Conservation (phyloP, 2,888 invertebrate species). For the Andrena fulva region DNA sequence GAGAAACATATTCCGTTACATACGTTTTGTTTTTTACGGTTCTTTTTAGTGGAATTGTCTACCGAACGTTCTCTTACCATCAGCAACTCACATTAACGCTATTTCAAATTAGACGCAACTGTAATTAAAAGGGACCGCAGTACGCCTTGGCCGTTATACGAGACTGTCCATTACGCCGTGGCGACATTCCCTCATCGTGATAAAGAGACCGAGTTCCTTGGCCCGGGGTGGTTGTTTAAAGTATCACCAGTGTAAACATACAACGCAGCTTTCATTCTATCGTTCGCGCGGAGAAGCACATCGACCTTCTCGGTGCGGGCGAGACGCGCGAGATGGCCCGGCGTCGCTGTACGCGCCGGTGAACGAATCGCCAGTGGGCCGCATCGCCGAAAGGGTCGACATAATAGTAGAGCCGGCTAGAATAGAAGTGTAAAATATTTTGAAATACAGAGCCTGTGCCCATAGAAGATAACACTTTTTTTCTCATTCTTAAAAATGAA, state of each 20-base stretch:
- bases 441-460: conserved; percentile 43
- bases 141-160: conserved; percentile 34
- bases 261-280: conserved; percentile 20
- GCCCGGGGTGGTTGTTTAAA: conserved; percentile 40
- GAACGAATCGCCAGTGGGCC: neutral
- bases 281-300: conserved; percentile 13
- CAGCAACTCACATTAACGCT: conserved; percentile 29
- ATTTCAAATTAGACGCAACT: conserved; percentile 50
- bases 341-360: too few relatives aligned
- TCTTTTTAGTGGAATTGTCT: conserved; percentile 13
- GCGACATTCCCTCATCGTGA: conserved; percentile 39
- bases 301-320: neutral
- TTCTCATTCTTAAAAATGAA: conserved; percentile 12
- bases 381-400: neutral
- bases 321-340: too few relatives aligned
- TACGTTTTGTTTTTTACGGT: conserved; percentile 14
- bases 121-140: conserved; percentile 30
- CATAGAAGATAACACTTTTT: conserved; percentile 32
- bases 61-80: neutral
- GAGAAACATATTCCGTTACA: conserved; percentile 34
- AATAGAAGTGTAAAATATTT: conserved; percentile 30
- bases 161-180: conserved; percentile 28
- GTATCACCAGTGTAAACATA: conserved; percentile 22
- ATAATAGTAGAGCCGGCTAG: neutral
- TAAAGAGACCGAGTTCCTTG: conserved; percentile 44